Evolutionary conservation across 2,888 invertebrate genomes (phyloP).

Genomic region (Plagodis dolabraria): DNA sequence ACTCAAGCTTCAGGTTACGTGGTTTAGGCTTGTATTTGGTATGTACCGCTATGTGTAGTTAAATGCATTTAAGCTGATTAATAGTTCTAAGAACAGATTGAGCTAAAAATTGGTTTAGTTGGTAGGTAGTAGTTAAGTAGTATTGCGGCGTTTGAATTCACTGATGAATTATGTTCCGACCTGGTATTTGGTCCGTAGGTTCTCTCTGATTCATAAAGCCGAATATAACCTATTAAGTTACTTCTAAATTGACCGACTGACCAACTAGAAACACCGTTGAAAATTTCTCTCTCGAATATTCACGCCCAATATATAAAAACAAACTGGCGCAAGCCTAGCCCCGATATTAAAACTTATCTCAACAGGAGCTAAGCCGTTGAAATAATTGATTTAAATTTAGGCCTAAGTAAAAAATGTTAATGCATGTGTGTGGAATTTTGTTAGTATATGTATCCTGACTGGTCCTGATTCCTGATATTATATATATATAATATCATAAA

Average conservation of each 20-base stretch:
- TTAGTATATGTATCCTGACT: too few species aligned
- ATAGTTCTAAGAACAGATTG: slow-evolving; percentile 26
- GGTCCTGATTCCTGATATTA: too few species aligned
- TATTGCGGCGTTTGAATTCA: slow-evolving; percentile 13
- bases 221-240: slow-evolving; percentile 17
- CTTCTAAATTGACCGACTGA: slow-evolving; percentile 24
- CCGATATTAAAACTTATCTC: not conserved
- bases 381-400: not conserved
- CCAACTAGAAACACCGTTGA: slow-evolving; percentile 20
- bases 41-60: slow-evolving; percentile 25
- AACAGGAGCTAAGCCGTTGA: not conserved
- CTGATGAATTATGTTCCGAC: slow-evolving; percentile 23
- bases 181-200: slow-evolving; percentile 17
- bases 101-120: slow-evolving; percentile 22
- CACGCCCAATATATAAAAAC: slow-evolving; percentile 13
- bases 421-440: too few species aligned
- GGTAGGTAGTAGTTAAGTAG: slow-evolving; percentile 3
- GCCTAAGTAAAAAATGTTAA: too few species aligned
- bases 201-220: slow-evolving; percentile 15
- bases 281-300: slow-evolving; percentile 23
- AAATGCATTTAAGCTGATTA: slow-evolving; percentile 27
- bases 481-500: too few species aligned
- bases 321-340: slow-evolving; percentile 14
- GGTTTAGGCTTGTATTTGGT: slow-evolving; percentile 10
- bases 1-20: slow-evolving; percentile 13